phyloP scores from a whole-genome alignment of 2,797 vertebrate species.

The Protonibea diacanthus region DNA sequence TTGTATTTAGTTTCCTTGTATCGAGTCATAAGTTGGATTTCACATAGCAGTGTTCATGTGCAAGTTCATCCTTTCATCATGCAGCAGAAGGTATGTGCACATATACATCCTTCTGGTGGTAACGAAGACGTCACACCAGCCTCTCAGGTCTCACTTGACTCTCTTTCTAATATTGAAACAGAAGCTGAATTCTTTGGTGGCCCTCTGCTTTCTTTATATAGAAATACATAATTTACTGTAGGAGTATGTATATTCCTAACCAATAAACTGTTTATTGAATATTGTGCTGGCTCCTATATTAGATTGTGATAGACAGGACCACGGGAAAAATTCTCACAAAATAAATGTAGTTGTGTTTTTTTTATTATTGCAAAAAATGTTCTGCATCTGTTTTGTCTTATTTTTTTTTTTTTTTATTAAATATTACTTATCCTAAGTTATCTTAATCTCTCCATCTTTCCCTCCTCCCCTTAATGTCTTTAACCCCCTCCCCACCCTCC shows the following conservation, averaged over 20 bases:
- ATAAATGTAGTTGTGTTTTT: background rate
- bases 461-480: background rate
- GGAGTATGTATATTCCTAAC: slow-evolving; percentile 15
- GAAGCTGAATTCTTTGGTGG: background rate
- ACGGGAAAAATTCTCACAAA: background rate
- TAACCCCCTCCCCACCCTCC: background rate
- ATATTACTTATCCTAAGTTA: slow-evolving; percentile 1
- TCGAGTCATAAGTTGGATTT: background rate
- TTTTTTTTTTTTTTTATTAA: background rate
- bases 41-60: background rate
- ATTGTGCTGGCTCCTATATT: background rate
- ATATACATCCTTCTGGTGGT: background rate
- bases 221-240: slow-evolving; percentile 10
- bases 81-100: background rate
- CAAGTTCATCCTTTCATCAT: background rate
- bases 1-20: background rate
- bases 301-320: background rate
- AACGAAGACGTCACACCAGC: background rate
- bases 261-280: slow-evolving; percentile 12
- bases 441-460: background rate
- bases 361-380: background rate
- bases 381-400: background rate
- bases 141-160: background rate
- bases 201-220: slow-evolving; percentile 1
- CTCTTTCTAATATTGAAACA: slow-evolving; percentile 25